A percentile compares a stretch with the other conserved stretches of the same genome.
phyloP scores from a whole-genome alignment of 2,888 invertebrate genomes.

The Serrognathus titanus region DNA sequence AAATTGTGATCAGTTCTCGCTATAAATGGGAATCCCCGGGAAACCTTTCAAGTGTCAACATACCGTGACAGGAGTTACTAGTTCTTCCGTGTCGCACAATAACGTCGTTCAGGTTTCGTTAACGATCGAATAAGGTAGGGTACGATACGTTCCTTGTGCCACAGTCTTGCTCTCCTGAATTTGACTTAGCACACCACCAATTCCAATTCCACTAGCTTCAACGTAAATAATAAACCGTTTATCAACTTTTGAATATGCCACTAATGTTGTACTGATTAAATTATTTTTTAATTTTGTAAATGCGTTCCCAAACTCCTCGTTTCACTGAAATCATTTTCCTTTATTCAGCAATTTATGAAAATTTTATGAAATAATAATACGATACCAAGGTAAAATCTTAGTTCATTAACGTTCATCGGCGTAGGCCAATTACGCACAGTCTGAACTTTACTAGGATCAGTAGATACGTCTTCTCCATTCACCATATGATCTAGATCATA shows the following conservation, averaged over 20 bases:
- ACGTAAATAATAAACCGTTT: no score
- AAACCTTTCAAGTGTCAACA: no score
- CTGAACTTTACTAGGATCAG: no score
- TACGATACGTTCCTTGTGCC: background rate
- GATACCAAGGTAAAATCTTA: slow-evolving; percentile 23
- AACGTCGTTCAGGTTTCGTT: no score
- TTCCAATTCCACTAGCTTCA: background rate
- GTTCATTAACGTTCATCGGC: slow-evolving; percentile 11
- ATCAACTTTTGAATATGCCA: slow-evolving; percentile 25
- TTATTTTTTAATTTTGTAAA: slow-evolving; percentile 9
- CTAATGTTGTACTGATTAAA: slow-evolving; percentile 17
- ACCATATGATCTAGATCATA: background rate
- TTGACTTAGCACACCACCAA: background rate
- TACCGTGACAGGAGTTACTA: background rate
- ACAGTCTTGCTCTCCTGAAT: background rate
- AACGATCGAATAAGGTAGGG: background rate
- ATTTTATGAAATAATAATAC: slow-evolving; percentile 25
- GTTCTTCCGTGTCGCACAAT: background rate
- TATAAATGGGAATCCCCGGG: background rate
- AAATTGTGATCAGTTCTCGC: no score
- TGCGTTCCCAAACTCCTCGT: slow-evolving; percentile 13
- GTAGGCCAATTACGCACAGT: slow-evolving; percentile 14
- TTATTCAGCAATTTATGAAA: slow-evolving; percentile 19
- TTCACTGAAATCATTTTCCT: slow-evolving; percentile 18
- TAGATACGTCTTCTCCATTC: background rate